A percentile compares a stretch with the other conserved stretches of the same genome.
Conservation (phyloP, 2,113 vertebrate species). For the Pelecanoides urinatrix region DNA sequence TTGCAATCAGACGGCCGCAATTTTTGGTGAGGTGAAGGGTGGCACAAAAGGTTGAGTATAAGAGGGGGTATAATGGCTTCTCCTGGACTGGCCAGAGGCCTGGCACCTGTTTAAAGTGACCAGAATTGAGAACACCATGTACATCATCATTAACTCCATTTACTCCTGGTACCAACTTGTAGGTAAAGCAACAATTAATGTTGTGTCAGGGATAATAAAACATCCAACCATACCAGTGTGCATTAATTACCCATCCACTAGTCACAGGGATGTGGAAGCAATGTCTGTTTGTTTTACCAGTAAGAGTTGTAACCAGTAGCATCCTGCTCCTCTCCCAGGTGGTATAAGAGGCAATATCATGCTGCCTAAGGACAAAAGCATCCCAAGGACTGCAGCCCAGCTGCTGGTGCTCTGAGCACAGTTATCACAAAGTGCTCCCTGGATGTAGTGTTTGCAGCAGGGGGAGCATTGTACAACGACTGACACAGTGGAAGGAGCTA, state of each 20-base stretch:
- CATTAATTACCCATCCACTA: not conserved
- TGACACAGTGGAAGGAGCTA: not conserved
- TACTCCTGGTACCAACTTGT: not conserved
- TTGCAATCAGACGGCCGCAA: not conserved
- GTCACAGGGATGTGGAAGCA: not conserved
- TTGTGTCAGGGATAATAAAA: not conserved
- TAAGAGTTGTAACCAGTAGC: not conserved
- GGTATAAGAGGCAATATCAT: not conserved
- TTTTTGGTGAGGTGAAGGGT: not conserved
- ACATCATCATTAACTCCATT: not conserved
- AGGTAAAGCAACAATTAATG: not conserved
- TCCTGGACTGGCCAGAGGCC: not conserved
- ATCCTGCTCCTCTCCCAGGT: not conserved
- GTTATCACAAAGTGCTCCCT: not conserved
- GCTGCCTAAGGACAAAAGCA: not conserved
- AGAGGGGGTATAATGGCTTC: not conserved
- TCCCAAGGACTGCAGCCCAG: not conserved
- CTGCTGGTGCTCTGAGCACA: not conserved
- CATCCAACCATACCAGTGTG: not conserved
- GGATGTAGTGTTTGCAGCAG: not conserved
- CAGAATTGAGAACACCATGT: fast-evolving
- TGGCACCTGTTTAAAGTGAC: not conserved
- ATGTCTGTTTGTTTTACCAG: not conserved
- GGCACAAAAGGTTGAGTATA: not conserved
- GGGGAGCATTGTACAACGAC: not conserved